These are phyloP conservation scores for Mugil cephalus DNA, from an alignment of 2,113 vertebrate species.

Conservation along the genomic window DNA sequence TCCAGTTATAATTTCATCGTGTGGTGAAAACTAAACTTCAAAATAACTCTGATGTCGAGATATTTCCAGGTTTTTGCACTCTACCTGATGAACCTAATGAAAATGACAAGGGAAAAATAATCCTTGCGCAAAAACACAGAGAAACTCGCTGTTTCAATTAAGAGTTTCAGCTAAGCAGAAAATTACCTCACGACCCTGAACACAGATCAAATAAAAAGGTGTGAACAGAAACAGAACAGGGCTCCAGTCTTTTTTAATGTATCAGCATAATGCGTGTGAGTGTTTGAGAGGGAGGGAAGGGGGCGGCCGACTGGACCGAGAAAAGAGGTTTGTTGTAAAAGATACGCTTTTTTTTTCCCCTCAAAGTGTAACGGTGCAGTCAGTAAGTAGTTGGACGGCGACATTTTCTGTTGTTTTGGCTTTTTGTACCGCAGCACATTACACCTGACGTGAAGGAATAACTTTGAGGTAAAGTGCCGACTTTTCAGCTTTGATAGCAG, in stretches of 20 bases:
- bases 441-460: not conserved
- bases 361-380: not conserved
- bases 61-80: too few species aligned
- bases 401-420: not conserved
- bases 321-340: not conserved
- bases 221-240: constrained; percentile 44
- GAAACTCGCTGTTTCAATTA: constrained; percentile 66
- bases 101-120: constrained; percentile 22
- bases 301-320: too few species aligned
- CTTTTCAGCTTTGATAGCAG: not conserved
- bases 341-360: not conserved
- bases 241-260: constrained; percentile 17
- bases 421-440: constrained; percentile 4
- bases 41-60: too few species aligned
- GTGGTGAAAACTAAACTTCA: not conserved
- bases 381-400: not conserved
- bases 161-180: constrained; percentile 73
- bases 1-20: not conserved
- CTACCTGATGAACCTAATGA: too few species aligned
- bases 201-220: constrained; percentile 38
- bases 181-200: constrained; percentile 54
- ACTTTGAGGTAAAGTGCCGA: constrained; percentile 15
- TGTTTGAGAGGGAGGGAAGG: not conserved
- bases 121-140: constrained; percentile 26
- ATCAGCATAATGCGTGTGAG: constrained; percentile 40